A percentile compares a stretch with the other conserved stretches of the same genome.
Evolutionary conservation across 2,888 invertebrate species (phyloP).

Genomic region (Caenorhabditis wallacei): DNA sequence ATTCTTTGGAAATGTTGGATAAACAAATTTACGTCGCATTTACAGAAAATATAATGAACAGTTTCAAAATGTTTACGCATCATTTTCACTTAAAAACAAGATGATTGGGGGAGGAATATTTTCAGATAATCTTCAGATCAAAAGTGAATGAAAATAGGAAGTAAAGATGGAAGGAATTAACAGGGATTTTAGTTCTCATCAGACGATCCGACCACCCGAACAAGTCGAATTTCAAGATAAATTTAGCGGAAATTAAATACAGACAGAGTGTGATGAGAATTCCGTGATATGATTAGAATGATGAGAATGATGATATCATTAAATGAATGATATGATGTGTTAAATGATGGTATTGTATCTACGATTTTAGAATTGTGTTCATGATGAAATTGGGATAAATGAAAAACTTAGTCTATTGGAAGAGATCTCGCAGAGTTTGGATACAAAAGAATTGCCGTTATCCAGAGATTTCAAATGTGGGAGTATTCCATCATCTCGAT

Average conservation of each 20-base stretch:
- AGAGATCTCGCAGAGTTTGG: too few species aligned
- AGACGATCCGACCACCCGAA: constrained; percentile 3
- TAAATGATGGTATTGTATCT: background rate
- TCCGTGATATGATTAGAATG: constrained; percentile 21
- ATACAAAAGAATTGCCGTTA: too few species aligned
- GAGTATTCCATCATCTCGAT: too few species aligned
- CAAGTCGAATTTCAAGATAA: background rate
- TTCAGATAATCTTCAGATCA: constrained; percentile 17
- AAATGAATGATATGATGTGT: background rate
- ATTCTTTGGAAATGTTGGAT: background rate
- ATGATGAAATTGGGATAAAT: background rate
- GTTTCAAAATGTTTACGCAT: background rate
- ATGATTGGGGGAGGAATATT: background rate
- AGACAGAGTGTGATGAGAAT: background rate
- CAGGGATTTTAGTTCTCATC: background rate
- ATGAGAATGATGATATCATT: constrained; percentile 18
- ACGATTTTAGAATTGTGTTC: constrained; percentile 7
- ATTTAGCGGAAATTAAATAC: background rate
- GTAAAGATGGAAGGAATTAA: background rate
- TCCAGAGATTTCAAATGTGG: too few species aligned
- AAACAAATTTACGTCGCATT: background rate
- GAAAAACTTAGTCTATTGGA: too few species aligned
- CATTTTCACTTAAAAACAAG: background rate
- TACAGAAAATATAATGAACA: background rate
- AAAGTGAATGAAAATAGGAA: background rate